Evolutionary conservation across 2,888 invertebrate species (phyloP), one percentile per base, ranked within the genome.

Genomic region (Tanypteryx hageni): DNA sequence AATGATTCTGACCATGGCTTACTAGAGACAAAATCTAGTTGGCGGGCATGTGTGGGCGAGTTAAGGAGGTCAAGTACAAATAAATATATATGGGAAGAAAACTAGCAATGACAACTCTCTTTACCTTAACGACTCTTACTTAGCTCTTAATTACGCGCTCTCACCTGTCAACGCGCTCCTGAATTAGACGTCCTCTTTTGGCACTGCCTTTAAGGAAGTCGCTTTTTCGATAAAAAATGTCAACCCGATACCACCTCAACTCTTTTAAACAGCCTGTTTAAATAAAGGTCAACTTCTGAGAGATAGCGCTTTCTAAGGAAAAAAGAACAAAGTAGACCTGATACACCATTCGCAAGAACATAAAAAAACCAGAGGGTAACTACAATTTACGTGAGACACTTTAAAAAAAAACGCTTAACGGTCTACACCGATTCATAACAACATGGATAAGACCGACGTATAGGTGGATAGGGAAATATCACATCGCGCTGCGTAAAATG

Each of bases 71-170:
- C 76, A 76, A 76, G 76, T 76, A 76, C 76, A 10, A 76, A 44
- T 44, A 76, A 76, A 76, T 76, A 76, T 76, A 76, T 27, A 76
- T 76, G 76, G 76, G 76, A 76, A 76, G 76, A 76, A 76, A 76
- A 27, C 76, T 76, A 76, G 76, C 76, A 76, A 27, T 76, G 76
- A 76, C 76, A 76, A 76, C 76, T 76, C 76, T 76, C 76, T 76
- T 76, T 76, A 76, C 76, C 76, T 22, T 76, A 76, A 76, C 76
- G 76, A 76, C 76, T 76, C 22, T 76, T 22, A 76, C 76, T 22
- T 76, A 76, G 76, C 76, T 76, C 76, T 76, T 76, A 76, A 76
- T 76, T 76, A 76, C 76, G 5, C 76, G 76, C 22, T 76, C 76
- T 76, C 76, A 76, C 76, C 76, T 76, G 22, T 76, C 76, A 76